These are phyloP conservation scores for Benitochromis conjunctus DNA, from an alignment of 2,113 vertebrate species.

Conservation along the genomic window DNA sequence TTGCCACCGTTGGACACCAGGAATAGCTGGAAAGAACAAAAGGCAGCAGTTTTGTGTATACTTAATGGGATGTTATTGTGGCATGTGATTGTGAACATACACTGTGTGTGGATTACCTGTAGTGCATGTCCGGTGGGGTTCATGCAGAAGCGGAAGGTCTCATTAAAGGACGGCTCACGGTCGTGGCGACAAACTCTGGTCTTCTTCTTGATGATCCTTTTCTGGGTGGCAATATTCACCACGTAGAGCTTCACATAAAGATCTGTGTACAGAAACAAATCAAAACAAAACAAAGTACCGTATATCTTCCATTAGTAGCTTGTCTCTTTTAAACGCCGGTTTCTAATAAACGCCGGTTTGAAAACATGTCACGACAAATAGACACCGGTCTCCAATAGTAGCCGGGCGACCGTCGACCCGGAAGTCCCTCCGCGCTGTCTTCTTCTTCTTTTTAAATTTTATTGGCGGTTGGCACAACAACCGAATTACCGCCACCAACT, in stretches of 20 bases:
- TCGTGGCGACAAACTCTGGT: constrained; percentile 97
- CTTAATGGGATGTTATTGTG: not conserved
- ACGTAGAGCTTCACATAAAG: constrained; percentile 98
- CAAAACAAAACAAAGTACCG: not conserved
- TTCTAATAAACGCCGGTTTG: no score
- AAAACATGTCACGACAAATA: no score
- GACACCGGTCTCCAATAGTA: no score
- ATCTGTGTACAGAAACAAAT: constrained; percentile 70
- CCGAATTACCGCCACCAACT: no score
- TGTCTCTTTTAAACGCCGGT: no score
- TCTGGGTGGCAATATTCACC: constrained; percentile 94
- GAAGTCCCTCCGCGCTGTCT: no score
- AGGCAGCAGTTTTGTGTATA: not conserved
- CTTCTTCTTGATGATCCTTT: constrained; percentile 98
- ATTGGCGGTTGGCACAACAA: no score
- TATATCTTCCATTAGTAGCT: no score
- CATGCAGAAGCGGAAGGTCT: constrained; percentile 95
- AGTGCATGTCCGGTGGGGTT: constrained; percentile 87
- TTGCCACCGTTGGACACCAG: constrained; percentile 97
- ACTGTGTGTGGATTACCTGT: constrained; percentile 36
- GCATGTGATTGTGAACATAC: not conserved
- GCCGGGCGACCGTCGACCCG: no score
- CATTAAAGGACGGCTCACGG: constrained; percentile 95
- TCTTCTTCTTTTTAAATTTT: no score
- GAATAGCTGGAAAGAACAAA: constrained; percentile 80